Base-by-base conservation (phyloP, 2,113 vertebrate genomes). In the Crypturellus undulatus region DNA sequence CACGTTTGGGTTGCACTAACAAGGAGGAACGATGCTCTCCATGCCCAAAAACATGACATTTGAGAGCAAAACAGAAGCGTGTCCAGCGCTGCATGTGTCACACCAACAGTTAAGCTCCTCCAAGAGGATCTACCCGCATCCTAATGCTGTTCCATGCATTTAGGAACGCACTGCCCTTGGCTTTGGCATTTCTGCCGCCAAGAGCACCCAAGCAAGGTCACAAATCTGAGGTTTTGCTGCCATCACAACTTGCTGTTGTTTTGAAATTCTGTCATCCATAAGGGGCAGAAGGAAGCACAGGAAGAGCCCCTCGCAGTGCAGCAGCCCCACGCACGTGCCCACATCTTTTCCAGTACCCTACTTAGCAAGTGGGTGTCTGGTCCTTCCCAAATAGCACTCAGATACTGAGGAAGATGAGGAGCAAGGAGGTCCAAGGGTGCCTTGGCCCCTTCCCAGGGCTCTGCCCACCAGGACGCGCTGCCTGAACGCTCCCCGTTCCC, bases 341-440 rank as follows among this genome's bases (percentile, higher is more conserved):
- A 8, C 13, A 4, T 32, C 52, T 5, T 4, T 3, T 21, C 59
- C 6, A 8, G 30, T 20, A 12, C 34, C 18, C 56, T 3, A 7
- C 45, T 4, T 0, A 8, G 12, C 2, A 4, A 30, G 21, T 10
- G 47, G 47, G 47, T 22, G 22, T 22, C 47, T 10, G 47, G 47
- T 49, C 20, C 47, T 49, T 49, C 49, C 49, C 49, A 22, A 49
- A 49, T 10, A 22, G 21, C 10, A 10, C 49, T 49, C 21, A 11
- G 49, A 22, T 49, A 22, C 49, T 9, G 21, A 49, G 49, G n/a
- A 43, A 19, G 49, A 14, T 0, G 16, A 0, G 5, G 47, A 18
- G 4, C 1, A 3, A 9, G 3, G 14, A 9, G 9, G 19, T 17
- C 8, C 24, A 6, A 6, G 45, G 0, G 13, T 10, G 19, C 7